A percentile compares a stretch with the other conserved stretches of the same genome.
These are phyloP conservation scores for Ornithorhynchus anatinus DNA, from an alignment of 2,113 vertebrate genomes.

Conservation along the genomic window DNA sequence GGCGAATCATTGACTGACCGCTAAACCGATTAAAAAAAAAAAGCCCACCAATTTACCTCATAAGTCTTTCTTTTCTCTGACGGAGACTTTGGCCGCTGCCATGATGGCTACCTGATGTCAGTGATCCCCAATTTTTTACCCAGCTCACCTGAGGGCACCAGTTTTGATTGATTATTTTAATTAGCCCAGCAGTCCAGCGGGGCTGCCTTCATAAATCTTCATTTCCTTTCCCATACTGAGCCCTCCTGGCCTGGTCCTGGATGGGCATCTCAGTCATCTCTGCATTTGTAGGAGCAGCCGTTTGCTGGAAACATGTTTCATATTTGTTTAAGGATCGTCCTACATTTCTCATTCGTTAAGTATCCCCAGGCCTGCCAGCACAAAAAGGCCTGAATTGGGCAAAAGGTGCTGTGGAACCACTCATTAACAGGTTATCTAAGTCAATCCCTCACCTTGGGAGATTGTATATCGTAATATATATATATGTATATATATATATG, in stretches of 20 bases:
- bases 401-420: neutral
- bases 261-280: neutral
- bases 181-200: constrained; percentile 66
- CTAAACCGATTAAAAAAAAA: neutral
- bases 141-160: constrained; percentile 20
- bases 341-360: constrained; percentile 20
- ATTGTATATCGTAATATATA: neutral
- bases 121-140: neutral
- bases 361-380: neutral
- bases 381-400: neutral
- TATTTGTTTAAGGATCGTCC: constrained; percentile 19
- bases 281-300: constrained; percentile 5
- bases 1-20: rapidly evolving
- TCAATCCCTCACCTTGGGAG: constrained; percentile 24
- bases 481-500: too few species aligned
- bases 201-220: constrained; percentile 77
- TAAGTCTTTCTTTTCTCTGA: neutral
- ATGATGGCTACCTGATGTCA: neutral
- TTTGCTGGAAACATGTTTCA: neutral
- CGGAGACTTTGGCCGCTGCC: neutral
- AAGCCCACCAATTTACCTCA: neutral
- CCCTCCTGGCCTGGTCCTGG: neutral
- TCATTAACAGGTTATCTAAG: constrained; percentile 35
- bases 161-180: constrained; percentile 82
- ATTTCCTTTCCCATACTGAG: constrained; percentile 12